phyloP scores from a whole-genome alignment of 2,797 vertebrate species.

The Paguma larvata region DNA sequence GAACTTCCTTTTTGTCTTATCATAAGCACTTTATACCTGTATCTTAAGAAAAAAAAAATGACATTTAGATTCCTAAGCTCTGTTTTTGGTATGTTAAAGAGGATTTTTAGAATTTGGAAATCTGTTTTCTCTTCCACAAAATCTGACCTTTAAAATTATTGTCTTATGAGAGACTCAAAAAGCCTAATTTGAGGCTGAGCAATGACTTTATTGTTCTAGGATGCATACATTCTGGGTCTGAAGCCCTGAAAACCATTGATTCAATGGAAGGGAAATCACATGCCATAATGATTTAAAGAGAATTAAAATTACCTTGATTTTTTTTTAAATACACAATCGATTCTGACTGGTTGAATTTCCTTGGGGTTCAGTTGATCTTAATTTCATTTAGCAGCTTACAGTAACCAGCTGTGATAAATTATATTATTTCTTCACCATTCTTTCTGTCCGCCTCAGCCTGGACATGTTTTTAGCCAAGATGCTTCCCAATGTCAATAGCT shows the following conservation, averaged over 20 bases:
- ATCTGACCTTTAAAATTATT: constrained; percentile 3
- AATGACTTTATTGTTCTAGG: not conserved
- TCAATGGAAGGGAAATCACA: not conserved
- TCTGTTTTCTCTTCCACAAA: not conserved
- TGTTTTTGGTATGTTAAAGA: constrained; percentile 23
- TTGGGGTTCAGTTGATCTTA: not conserved
- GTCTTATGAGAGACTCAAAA: constrained; percentile 23
- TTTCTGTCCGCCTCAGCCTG: not conserved
- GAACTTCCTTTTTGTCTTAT: constrained; percentile 16
- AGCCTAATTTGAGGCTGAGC: not conserved
- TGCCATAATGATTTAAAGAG: constrained; percentile 21
- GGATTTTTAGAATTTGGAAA: constrained; percentile 28
- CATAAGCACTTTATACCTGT: not conserved
- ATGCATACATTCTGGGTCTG: not conserved
- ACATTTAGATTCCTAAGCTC: not conserved
- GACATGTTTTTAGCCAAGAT: constrained; percentile 40
- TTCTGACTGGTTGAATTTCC: constrained; percentile 22
- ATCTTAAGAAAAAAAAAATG: not conserved
- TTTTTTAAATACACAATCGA: not conserved
- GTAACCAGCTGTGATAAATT: constrained; percentile 14
- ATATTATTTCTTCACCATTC: constrained; percentile 17
- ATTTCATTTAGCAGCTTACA: constrained; percentile 33
- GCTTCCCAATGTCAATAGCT: not conserved
- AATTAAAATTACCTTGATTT: constrained; percentile 38
- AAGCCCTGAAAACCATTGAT: not conserved